These are phyloP conservation scores for Orius laevigatus DNA, from an alignment of 1,140 invertebrate species.

Conservation along the genomic window DNA sequence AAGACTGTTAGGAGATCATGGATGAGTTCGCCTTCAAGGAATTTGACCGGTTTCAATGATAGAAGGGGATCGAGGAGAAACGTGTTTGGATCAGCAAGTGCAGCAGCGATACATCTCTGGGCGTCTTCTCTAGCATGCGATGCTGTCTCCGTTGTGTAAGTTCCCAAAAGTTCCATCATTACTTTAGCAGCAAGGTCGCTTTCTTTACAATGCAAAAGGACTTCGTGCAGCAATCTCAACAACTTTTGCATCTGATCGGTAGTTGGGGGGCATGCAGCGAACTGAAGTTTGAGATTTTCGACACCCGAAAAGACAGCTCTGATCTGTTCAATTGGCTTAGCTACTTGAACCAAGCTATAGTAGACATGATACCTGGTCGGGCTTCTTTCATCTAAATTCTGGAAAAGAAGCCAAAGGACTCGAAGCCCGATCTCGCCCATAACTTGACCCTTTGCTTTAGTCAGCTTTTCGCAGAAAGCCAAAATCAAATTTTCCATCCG, in stretches of 20 bases:
- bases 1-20: conserved; percentile 92
- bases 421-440: not conserved
- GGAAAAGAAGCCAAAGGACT: conserved; percentile 67
- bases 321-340: conserved; percentile 43
- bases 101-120: conserved; percentile 87
- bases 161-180: conserved; percentile 89
- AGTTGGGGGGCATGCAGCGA: conserved; percentile 62
- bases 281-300: conserved; percentile 68
- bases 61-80: conserved; percentile 88
- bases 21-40: conserved; percentile 88
- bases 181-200: conserved; percentile 86
- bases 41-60: conserved; percentile 82
- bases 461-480: conserved; percentile 83
- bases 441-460: conserved; percentile 66
- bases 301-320: conserved; percentile 62
- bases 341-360: conserved; percentile 63
- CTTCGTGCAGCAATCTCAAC: conserved; percentile 35
- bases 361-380: conserved; percentile 83
- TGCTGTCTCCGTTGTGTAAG: conserved; percentile 92
- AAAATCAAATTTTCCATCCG: conserved; percentile 79
- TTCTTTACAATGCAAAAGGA: not conserved
- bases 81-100: conserved; percentile 84
- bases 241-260: conserved; percentile 87
- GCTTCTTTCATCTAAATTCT: conserved; percentile 70
- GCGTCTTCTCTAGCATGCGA: conserved; percentile 91